Evolutionary conservation across 2,797 vertebrate species (phyloP).

Genomic region (Hipposideros larvatus): DNA sequence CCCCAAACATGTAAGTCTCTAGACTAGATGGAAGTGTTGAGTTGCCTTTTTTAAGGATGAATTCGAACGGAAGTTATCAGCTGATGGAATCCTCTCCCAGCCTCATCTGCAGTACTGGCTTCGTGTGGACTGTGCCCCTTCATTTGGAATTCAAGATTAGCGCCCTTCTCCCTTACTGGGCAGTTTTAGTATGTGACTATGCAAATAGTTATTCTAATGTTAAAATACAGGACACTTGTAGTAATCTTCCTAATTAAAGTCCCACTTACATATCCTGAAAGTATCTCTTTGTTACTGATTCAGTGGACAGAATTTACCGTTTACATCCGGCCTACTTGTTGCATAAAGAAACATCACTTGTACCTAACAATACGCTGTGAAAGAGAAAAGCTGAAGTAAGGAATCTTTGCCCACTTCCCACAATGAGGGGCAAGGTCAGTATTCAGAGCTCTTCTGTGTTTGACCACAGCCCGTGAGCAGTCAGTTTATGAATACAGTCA

Average conservation of each 20-base stretch:
- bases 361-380: rapidly evolving
- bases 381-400: neutral
- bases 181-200: rapidly evolving
- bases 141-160: too few species aligned
- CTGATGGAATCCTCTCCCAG: neutral
- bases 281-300: rapidly evolving
- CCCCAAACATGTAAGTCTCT: neutral
- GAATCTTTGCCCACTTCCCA: rapidly evolving
- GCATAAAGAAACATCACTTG: neutral
- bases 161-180: rapidly evolving
- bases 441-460: rapidly evolving
- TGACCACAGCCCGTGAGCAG: rapidly evolving
- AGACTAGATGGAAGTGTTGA: neutral
- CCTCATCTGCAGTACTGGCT: neutral
- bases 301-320: neutral
- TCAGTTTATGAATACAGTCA: too few species aligned
- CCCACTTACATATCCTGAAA: neutral
- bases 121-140: rapidly evolving
- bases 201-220: too few species aligned
- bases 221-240: rapidly evolving
- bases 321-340: neutral
- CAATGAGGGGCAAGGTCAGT: too few species aligned
- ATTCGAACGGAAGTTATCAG: neutral
- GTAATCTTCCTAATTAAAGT: neutral
- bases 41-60: neutral